Percentiles rank a stretch among this genome's conserved stretches.
phyloP scores from a whole-genome alignment of 2,113 vertebrate species.

The Malurus melanocephalus region DNA sequence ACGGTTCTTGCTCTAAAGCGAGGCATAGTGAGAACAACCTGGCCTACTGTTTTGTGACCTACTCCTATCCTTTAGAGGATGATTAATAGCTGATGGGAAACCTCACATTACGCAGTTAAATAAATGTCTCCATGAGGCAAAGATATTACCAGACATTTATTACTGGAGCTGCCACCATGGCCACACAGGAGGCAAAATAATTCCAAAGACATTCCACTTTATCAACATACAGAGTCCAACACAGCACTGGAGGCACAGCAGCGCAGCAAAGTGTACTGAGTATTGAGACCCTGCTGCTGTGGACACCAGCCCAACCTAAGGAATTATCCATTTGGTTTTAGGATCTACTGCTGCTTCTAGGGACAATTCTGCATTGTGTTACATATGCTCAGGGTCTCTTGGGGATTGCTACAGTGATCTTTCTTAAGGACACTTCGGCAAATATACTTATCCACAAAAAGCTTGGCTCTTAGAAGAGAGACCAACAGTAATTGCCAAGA shows the following conservation, averaged over 20 bases:
- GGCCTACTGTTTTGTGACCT: not conserved
- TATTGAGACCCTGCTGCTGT: not conserved
- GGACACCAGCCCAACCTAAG: not conserved
- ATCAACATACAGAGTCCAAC: not conserved
- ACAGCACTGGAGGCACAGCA: fast-evolving
- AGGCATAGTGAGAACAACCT: not conserved
- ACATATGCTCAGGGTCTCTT: not conserved
- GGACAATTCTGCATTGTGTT: not conserved
- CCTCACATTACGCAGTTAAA: not conserved
- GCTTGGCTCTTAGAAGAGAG: not conserved
- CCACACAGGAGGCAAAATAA: not conserved
- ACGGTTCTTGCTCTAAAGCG: not conserved
- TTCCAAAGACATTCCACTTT: not conserved
- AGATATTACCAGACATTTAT: not conserved
- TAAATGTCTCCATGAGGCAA: not conserved
- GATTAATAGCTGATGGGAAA: not conserved
- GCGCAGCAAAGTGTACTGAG: not conserved
- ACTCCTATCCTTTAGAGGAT: not conserved
- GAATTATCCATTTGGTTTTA: not conserved
- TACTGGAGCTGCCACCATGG: not conserved
- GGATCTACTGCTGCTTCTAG: not conserved
- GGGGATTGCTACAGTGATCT: not conserved
- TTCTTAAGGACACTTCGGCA: not conserved
- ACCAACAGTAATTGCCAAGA: constrained; percentile 43
- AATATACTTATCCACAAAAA: constrained; percentile 6